Base-by-base conservation (phyloP, 2,888 invertebrate species). In the Monochamus alternatus region DNA sequence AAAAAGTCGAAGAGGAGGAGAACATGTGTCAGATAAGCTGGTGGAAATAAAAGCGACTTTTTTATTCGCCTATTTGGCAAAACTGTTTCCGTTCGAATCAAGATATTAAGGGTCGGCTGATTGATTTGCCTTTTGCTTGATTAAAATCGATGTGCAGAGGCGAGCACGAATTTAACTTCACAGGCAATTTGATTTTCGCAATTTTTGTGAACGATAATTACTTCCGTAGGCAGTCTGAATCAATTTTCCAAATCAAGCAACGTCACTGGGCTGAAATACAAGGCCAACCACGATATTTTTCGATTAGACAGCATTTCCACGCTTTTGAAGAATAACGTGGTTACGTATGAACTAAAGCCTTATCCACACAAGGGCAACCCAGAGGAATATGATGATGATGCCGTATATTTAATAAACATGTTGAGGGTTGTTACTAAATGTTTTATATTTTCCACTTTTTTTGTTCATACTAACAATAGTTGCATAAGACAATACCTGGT, bases 111-210 rank as follows among this genome's bases (percentile, higher is more conserved):
- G 55, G 14, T n/a, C 14, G 55, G n/a, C 55, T 22, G 22, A 55
- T 55, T 55, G 55, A 55, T 55, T 55, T n/a, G 55, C 55, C 55
- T 55, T 55, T 55, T 55, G 14, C 22, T n/a, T 55, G 55, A 55
- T 55, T 55, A 55, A 55, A 55, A 55, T 55, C 55, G 55, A 55
- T 55, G 55, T 55, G 55, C 55, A 55, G 3, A 1, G 22, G 22
- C 55, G 55, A 55, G 55, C n/a, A 22, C 55, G 55, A 55, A 55
- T 55, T 55, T n/a, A 55, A 55, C 55, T n/a, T 55, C 55, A 55
- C 55, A 55, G 55, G 14, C 2, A 55, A 55, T 7, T 55, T 22
- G 22, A 55, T 55, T 55, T 55, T n/a, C 55, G 14, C 55, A 12
- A 22, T n/a, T 55, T 55, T 55, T 55, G 10, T 12, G 7, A 9